Percentiles rank a stretch among this genome's conserved stretches.
phyloP scores from a whole-genome alignment of 2,888 invertebrate species.

The Arrhopalites spinosus region DNA sequence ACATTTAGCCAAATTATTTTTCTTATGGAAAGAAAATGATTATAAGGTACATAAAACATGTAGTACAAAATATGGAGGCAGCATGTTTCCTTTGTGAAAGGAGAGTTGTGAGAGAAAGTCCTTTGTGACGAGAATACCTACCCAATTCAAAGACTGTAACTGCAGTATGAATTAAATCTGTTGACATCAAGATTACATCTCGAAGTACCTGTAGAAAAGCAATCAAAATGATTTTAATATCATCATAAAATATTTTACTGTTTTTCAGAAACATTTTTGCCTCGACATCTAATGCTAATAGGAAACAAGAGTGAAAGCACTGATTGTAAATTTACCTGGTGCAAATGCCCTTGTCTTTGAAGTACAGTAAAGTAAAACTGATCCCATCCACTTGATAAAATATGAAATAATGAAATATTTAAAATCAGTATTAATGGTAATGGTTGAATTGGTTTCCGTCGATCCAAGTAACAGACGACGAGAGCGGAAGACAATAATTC shows the following conservation, averaged over 20 bases:
- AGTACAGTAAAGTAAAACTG: conserved; percentile 70
- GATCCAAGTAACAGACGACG: conserved; percentile 66
- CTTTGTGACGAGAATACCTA: conserved; percentile 57
- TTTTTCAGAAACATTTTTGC: neutral
- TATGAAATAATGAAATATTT: conserved; percentile 67
- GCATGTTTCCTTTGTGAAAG: conserved; percentile 59
- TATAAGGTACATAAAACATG: conserved; percentile 46
- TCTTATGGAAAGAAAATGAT: conserved; percentile 20
- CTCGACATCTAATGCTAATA: neutral
- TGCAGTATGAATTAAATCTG: conserved; percentile 68
- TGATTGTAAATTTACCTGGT: conserved; percentile 66
- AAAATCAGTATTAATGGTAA: conserved; percentile 66
- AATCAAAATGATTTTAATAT: too few species aligned
- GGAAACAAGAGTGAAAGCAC: neutral
- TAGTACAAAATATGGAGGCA: conserved; percentile 55
- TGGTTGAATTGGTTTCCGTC: conserved; percentile 63
- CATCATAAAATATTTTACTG: too few species aligned
- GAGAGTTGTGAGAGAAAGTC: conserved; percentile 57
- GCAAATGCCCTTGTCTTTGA: conserved; percentile 68
- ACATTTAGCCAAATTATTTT: too few species aligned
- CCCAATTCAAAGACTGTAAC: conserved; percentile 63
- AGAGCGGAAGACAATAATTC: conserved; percentile 68
- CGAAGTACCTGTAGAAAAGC: conserved; percentile 63
- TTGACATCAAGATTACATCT: conserved; percentile 71
- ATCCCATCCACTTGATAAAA: conserved; percentile 69